phyloP scores from a whole-genome alignment of 2,888 invertebrate genomes.

The Autographa pulchrina region DNA sequence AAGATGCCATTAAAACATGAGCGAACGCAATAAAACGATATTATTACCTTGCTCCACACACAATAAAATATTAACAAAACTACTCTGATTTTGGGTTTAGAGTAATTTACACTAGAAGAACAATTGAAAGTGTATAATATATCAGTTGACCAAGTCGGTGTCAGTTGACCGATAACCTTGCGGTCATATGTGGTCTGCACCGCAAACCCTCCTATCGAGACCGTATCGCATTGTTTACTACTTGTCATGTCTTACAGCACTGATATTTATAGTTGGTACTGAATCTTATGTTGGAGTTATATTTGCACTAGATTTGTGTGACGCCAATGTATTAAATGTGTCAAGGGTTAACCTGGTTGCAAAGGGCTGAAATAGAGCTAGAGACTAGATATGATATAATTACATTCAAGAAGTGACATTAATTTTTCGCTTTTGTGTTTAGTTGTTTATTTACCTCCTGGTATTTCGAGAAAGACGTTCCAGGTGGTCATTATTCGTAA shows the following conservation, averaged over 20 bases:
- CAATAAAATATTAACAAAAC: slow-evolving; percentile 11
- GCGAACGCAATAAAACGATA: slow-evolving; percentile 31
- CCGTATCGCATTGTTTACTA: slow-evolving; percentile 42
- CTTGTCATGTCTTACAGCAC: slow-evolving; percentile 24
- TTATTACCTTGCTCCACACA: slow-evolving; percentile 11
- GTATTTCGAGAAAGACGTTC: too few relatives aligned
- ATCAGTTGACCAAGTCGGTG: slow-evolving; percentile 69
- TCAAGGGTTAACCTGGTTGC: neutral
- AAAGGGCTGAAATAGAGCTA: neutral
- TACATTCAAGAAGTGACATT: too few relatives aligned
- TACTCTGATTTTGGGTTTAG: slow-evolving; percentile 30
- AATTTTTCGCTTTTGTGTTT: too few relatives aligned
- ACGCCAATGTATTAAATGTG: neutral
- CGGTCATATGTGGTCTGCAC: slow-evolving; percentile 53
- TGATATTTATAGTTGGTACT: slow-evolving; percentile 40
- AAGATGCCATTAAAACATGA: slow-evolving; percentile 16
- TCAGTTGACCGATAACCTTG: slow-evolving; percentile 76
- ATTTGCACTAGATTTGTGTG: neutral
- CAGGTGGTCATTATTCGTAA: too few relatives aligned
- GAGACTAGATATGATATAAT: too few relatives aligned
- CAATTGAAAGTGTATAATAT: slow-evolving; percentile 61
- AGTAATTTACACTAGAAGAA: slow-evolving; percentile 39
- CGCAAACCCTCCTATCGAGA: slow-evolving; percentile 60
- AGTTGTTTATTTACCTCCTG: too few relatives aligned
- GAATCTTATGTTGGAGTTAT: neutral